These are phyloP conservation scores for Mionectes macconnelli DNA, from an alignment of 2,113 vertebrate genomes.

Conservation along the genomic window DNA sequence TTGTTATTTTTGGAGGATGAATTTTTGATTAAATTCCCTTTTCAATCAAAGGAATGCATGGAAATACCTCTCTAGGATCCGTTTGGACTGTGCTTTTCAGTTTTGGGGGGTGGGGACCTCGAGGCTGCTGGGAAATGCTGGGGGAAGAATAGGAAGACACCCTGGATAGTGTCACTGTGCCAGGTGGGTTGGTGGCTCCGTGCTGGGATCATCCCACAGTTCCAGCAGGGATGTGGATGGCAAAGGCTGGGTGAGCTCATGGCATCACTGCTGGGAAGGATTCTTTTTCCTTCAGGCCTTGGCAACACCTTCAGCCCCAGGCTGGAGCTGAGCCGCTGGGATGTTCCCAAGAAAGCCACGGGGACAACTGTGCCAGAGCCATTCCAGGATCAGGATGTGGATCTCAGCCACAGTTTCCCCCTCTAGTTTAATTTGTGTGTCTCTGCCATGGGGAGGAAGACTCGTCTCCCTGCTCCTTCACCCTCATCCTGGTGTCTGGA, in stretches of 20 bases:
- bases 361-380: not conserved
- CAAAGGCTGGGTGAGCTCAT: accelerated
- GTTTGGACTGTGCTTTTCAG: not conserved
- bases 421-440: not conserved
- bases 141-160: accelerated
- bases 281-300: not conserved
- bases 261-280: accelerated
- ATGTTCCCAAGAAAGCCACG: accelerated
- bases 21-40: slow-evolving; percentile 24
- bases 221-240: accelerated
- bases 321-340: not conserved
- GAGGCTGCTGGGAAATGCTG: not conserved
- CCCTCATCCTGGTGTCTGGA: not conserved
- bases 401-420: accelerated
- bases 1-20: slow-evolving; percentile 7
- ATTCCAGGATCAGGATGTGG: accelerated
- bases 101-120: not conserved
- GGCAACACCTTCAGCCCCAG: not conserved
- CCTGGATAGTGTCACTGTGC: accelerated
- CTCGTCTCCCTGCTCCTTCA: not conserved
- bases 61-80: not conserved
- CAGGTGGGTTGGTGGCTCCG: not conserved
- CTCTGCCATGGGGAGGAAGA: accelerated
- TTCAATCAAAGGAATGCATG: not conserved
- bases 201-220: not conserved